A percentile compares a stretch with the other conserved stretches of the same genome.
These are phyloP conservation scores for Drosophila paucipuncta DNA, from an alignment of 2,888 invertebrate species.

Conservation along the genomic window DNA sequence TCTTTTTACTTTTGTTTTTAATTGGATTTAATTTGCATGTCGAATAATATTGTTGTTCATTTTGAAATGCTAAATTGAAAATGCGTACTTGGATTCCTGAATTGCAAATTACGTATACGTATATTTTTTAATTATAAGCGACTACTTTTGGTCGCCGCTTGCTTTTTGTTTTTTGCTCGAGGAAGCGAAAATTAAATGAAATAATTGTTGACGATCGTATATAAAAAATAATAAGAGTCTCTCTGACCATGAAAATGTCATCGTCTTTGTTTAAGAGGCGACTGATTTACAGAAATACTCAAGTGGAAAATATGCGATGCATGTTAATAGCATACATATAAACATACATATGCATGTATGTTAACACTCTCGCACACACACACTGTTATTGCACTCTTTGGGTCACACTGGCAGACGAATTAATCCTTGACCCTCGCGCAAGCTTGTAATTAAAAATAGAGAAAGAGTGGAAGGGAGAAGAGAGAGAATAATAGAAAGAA, in stretches of 20 bases:
- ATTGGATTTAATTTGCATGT: not conserved
- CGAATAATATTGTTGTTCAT: conserved; percentile 17
- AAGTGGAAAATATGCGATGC: conserved; percentile 30
- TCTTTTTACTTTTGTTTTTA: not conserved
- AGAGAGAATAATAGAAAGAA: not conserved
- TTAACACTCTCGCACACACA: conserved; percentile 3
- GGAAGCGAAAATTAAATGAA: conserved; percentile 64
- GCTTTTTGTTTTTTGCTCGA: conserved; percentile 19
- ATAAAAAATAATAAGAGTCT: conserved; percentile 27
- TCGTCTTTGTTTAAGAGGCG: conserved; percentile 41
- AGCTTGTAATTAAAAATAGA: conserved; percentile 71
- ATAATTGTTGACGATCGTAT: conserved; percentile 49
- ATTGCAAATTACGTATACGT: conserved; percentile 29
- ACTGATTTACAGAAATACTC: conserved; percentile 35
- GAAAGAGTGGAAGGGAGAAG: not conserved
- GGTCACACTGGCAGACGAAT: conserved; percentile 62
- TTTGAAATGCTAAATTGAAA: conserved; percentile 19
- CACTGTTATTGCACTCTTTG: conserved; percentile 31
- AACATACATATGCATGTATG: not conserved
- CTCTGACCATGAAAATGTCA: conserved; percentile 58
- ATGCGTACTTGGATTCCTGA: conserved; percentile 20
- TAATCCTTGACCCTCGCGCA: conserved; percentile 78
- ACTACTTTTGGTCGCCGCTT: conserved; percentile 2
- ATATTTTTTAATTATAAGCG: conserved; percentile 50
- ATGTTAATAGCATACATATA: conserved; percentile 16